Evolutionary conservation across 2,888 invertebrate genomes (phyloP).

Genomic region (Athalia circularis): DNA sequence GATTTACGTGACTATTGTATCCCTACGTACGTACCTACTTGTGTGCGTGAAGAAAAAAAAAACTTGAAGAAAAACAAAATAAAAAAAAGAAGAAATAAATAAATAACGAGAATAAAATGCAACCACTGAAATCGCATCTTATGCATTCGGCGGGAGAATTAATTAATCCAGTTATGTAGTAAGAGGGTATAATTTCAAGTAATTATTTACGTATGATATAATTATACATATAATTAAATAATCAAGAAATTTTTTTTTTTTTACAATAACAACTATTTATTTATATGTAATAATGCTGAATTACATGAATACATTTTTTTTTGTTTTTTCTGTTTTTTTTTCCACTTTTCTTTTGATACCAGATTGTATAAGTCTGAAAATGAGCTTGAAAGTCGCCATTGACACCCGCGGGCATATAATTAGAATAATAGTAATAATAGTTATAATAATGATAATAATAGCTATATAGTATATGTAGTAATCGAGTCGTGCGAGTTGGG

Average conservation of each 20-base stretch:
- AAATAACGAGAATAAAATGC: no score
- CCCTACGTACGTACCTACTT: constrained; percentile 6
- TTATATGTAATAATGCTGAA: constrained; percentile 74
- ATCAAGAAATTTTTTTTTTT: neutral
- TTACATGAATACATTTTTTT: constrained; percentile 73
- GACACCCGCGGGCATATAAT: neutral
- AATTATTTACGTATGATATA: no score
- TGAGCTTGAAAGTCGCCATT: constrained; percentile 47
- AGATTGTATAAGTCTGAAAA: constrained; percentile 66
- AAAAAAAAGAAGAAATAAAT: neutral
- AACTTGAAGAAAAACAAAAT: neutral
- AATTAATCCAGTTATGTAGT: no score
- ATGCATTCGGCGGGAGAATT: no score
- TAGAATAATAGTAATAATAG: neutral
- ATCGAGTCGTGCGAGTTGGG: neutral
- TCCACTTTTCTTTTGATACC: constrained; percentile 65
- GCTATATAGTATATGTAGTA: neutral
- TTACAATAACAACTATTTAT: constrained; percentile 75
- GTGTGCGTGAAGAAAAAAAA: neutral
- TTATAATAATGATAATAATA: neutral
- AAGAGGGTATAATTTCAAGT: no score
- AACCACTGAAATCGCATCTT: no score
- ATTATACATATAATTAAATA: no score
- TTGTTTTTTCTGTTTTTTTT: constrained; percentile 46
- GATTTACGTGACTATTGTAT: constrained; percentile 47